phyloP scores from a whole-genome alignment of 1,140 invertebrate species.

The Caenorhabditis latens region DNA sequence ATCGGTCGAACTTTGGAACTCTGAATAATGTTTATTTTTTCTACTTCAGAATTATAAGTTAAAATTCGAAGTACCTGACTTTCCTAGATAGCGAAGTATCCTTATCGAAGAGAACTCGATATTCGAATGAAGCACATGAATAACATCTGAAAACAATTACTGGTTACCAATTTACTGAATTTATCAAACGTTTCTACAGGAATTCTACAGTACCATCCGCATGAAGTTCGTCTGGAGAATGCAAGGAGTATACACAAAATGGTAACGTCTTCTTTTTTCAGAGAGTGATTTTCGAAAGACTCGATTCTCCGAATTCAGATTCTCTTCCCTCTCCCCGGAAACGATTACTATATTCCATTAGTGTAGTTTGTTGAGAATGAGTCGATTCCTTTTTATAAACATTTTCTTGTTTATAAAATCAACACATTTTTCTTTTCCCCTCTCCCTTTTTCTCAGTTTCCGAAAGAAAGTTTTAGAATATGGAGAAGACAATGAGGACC shows the following conservation, averaged over 20 bases:
- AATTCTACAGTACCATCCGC: too few relatives aligned
- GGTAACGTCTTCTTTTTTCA: background rate
- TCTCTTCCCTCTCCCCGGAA: background rate
- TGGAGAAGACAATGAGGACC: background rate
- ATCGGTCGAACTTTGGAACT: slow-evolving; percentile 58
- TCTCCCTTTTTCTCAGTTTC: background rate
- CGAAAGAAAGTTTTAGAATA: background rate
- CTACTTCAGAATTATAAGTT: too few relatives aligned
- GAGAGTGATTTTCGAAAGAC: background rate
- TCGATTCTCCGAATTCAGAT: background rate
- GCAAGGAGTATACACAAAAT: too few relatives aligned
- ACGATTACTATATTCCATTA: background rate
- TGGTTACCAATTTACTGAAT: too few relatives aligned
- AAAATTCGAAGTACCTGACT: slow-evolving; percentile 18
- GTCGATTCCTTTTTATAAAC: background rate
- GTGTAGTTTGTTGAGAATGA: background rate
- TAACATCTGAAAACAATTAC: slow-evolving; percentile 56
- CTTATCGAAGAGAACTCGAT: slow-evolving; percentile 57
- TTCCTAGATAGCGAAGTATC: slow-evolving; percentile 8
- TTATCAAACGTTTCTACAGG: too few relatives aligned
- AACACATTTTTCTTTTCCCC: background rate
- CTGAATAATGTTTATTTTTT: background rate
- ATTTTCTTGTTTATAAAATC: slow-evolving; percentile 49
- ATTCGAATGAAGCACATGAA: slow-evolving; percentile 64
- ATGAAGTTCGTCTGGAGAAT: too few relatives aligned